Evolutionary conservation across 1,140 invertebrate genomes (phyloP), one percentile per base, ranked within the genome.

Genomic region (Dinothrombium tinctorium): DNA sequence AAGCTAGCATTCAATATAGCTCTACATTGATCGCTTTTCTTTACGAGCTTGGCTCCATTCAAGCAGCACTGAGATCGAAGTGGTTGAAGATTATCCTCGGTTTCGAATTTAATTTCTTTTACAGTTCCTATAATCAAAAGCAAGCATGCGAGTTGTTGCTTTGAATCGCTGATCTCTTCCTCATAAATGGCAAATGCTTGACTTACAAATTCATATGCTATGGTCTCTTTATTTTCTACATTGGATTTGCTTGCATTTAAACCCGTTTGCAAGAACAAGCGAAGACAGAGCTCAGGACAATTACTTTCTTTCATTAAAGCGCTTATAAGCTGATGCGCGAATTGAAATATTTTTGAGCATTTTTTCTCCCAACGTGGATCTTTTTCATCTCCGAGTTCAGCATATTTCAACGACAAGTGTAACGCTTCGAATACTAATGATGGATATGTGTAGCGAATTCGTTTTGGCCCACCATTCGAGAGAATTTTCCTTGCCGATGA

Each of bases 161-260:
- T 92, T 35, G 83, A 90, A 54, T 98, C 92, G 6, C 81, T 84
- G 50, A 98, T 92, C 61, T 98, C 92, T 56, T 99, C 92, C 59
- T 98, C 92, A 53, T 96, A 96, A 37, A 99, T 62, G 0, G 86
- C 86, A 59, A 98, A 95, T 0, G 86, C 86, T 68, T 76, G 48
- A 20, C 52, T 53, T 21, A 41, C 28, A 54, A 92, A 99, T 59
- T 99, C 92, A 60, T 99, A 98, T 0, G 89, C 86, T 0, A 96
- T 76, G 28, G 84, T 82, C 62, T 95, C 87, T 55, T 84, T 77
- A 56, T 89, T 87, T 47, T 87, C 77, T 59, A 94, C 95, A 4
- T 70, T 68, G 40, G 95, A 87, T 57, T 80, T 73, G 33, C 81
- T 80, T 35, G 90, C 83, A 0, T 86, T 81, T 35, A 94, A 58